Evolutionary conservation across 2,113 vertebrate species (phyloP).

Genomic region (Mus spicilegus): DNA sequence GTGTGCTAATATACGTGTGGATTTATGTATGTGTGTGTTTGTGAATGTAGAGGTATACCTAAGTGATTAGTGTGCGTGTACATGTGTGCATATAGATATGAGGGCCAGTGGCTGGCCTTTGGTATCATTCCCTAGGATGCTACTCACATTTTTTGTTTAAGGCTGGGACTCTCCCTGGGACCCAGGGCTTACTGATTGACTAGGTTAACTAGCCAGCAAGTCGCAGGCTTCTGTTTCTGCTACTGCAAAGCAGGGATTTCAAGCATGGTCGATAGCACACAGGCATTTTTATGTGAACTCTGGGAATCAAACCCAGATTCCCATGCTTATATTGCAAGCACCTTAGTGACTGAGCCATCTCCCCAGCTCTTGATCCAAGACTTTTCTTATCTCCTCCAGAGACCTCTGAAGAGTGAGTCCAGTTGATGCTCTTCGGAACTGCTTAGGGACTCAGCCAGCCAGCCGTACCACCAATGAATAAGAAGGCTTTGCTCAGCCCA

Average conservation of each 20-base stretch:
- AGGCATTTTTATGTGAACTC: neutral
- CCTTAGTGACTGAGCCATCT: neutral
- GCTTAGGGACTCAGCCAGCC: neutral
- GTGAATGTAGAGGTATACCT: too few species aligned
- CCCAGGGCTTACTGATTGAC: neutral
- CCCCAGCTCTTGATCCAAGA: neutral
- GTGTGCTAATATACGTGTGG: neutral
- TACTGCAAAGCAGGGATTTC: neutral
- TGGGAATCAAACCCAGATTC: neutral
- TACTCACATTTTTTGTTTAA: neutral
- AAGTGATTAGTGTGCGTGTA: neutral
- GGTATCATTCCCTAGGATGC: neutral
- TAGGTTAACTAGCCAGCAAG: neutral
- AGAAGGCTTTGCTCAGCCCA: neutral
- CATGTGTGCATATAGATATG: neutral
- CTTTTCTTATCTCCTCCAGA: neutral
- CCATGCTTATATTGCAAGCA: neutral
- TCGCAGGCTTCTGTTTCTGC: neutral
- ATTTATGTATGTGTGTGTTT: neutral
- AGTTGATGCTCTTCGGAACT: neutral
- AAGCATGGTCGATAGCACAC: neutral
- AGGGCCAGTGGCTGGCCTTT: neutral
- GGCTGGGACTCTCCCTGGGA: neutral
- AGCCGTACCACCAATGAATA: neutral
- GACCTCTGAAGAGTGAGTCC: neutral